Evolutionary conservation across 2,888 invertebrate species (phyloP), one percentile per base, ranked within the genome.

Genomic region (Yponomeuta plumbellus): DNA sequence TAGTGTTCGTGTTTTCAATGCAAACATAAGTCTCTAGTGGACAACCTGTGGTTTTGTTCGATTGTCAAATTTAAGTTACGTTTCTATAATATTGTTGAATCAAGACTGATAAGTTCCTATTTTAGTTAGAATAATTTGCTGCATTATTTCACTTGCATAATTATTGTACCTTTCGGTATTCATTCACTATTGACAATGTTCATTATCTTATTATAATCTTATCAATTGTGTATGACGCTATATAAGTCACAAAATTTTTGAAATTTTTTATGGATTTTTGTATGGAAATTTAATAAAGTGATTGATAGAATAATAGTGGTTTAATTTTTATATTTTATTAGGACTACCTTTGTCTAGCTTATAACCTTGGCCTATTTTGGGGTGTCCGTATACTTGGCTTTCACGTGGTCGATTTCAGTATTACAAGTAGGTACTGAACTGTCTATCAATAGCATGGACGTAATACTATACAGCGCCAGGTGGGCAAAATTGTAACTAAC

Each of bases 21-120:
- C 44, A 52, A 52, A 52, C 17, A 13, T 52, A 13, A 34, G 58
- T 11, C 40, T 61, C 67, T 66, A 78, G 84, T 84, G 80, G 87
- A 85, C 88, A 85, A 85, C 44, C 86, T 85, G 85, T 77, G 83
- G 85, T 83, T 78, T 77, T 77, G 74, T 80, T 78, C 39, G 52
- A 66, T 57, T 56, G 61, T 40, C 56, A 76, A 78, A 77, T 83
- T 86, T 88, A 83, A 78, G 84, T 87, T 86, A 85, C 77, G 80
- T 80, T 84, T 83, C 85, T 85, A 84, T 85, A 84, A 85, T 81
- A 85, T 84, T 87, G 83, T 87, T 85, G 78, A 82, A 82, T 75
- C 79, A 88, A 89, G 90, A 90, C 90, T 90, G 90, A 91, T 82
- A 65, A 83, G 91, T 91, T 91, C 91, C 91, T 91, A 90, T 89